Evolutionary conservation across 2,113 vertebrate genomes (phyloP).

Genomic region (Lepus americanus): DNA sequence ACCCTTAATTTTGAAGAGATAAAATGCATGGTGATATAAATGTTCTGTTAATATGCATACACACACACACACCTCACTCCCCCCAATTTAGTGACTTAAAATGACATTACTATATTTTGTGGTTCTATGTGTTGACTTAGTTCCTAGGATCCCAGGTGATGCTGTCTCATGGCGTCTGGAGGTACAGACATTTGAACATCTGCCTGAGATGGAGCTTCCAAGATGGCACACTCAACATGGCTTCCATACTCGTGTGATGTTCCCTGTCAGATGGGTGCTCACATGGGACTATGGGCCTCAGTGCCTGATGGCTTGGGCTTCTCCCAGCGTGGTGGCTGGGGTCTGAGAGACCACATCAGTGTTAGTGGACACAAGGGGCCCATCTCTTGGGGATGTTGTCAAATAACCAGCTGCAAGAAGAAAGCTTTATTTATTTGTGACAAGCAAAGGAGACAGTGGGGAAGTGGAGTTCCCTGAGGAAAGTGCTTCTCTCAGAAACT

Average conservation of each 20-base stretch:
- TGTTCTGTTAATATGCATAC: not conserved
- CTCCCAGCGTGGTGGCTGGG: not conserved
- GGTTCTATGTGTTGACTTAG: not conserved
- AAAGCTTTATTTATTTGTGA: too few species aligned
- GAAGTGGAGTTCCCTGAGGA: too few species aligned
- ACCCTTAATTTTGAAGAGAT: not conserved
- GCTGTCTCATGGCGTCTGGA: not conserved
- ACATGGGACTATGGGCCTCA: not conserved
- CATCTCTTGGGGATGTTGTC: too few species aligned
- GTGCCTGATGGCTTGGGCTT: not conserved
- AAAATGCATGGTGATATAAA: not conserved
- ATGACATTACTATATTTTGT: not conserved
- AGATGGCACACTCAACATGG: not conserved
- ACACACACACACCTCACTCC: not conserved
- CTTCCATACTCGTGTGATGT: not conserved
- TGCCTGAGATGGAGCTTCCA: not conserved
- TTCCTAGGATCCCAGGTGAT: not conserved
- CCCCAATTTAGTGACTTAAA: not conserved
- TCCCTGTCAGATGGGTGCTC: not conserved
- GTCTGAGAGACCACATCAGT: not conserved
- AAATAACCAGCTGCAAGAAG: too few species aligned
- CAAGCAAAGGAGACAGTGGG: too few species aligned
- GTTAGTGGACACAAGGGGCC: too few species aligned
- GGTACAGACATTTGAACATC: not conserved
- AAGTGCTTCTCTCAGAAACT: too few species aligned